These are phyloP conservation scores for Helicoverpa zea DNA, from an alignment of 1,140 invertebrate species.

Conservation along the genomic window DNA sequence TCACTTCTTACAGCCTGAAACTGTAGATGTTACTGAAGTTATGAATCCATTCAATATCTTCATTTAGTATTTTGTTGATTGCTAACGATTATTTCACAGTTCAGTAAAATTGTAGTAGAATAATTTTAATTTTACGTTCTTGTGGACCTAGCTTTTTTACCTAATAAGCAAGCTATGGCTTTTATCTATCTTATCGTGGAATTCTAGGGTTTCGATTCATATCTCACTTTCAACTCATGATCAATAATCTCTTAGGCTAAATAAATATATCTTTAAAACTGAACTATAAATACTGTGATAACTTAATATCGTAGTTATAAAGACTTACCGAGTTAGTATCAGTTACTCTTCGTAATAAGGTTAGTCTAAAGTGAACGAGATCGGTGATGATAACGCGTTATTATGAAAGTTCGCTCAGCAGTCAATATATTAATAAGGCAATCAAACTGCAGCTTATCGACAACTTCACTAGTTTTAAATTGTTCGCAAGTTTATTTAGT, in stretches of 20 bases:
- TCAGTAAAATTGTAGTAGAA: neutral
- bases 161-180: too few species aligned
- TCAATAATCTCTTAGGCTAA: too few species aligned
- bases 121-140: too few species aligned
- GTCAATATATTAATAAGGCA: slow-evolving; percentile 7
- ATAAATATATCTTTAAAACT: too few species aligned
- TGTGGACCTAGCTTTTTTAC: too few species aligned
- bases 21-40: neutral
- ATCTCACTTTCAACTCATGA: too few species aligned
- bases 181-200: too few species aligned
- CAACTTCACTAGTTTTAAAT: slow-evolving; percentile 27
- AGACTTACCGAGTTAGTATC: too few species aligned
- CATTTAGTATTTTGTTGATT: neutral
- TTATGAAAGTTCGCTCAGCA: neutral
- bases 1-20: neutral
- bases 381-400: neutral
- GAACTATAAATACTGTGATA: too few species aligned
- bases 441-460: slow-evolving; percentile 30
- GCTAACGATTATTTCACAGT: neutral
- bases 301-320: too few species aligned
- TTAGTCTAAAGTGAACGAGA: neutral
- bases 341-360: neutral
- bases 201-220: too few species aligned
- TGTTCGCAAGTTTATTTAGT: slow-evolving; percentile 16
- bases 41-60: neutral